A percentile compares a stretch with the other conserved stretches of the same genome.
Evolutionary conservation across 2,113 vertebrate genomes (phyloP).

Genomic region (Coreoperca whiteheadi): DNA sequence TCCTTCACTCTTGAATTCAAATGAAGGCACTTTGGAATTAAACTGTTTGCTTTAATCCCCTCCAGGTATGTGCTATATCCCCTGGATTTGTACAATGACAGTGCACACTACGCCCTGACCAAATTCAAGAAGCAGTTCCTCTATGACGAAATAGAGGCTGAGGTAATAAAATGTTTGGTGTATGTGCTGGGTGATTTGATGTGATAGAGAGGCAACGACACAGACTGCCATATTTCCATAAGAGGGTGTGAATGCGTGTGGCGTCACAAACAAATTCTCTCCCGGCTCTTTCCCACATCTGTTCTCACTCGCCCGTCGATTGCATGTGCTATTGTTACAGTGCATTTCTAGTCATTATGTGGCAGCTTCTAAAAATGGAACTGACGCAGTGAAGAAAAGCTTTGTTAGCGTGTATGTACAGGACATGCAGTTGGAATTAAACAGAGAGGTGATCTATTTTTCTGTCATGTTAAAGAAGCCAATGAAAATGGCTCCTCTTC

Average conservation of each 20-base stretch:
- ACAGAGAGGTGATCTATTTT: background rate
- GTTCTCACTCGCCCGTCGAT: background rate
- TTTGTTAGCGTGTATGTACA: background rate
- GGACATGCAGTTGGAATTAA: background rate
- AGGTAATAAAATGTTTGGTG: slow-evolving; percentile 81
- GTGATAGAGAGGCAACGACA: background rate
- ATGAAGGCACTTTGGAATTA: background rate
- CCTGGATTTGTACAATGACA: slow-evolving; percentile 98
- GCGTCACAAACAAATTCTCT: background rate
- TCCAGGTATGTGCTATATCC: slow-evolving; percentile 96
- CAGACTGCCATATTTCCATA: background rate
- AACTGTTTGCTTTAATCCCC: background rate
- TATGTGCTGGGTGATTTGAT: background rate
- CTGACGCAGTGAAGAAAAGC: background rate
- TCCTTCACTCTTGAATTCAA: background rate
- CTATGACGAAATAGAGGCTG: slow-evolving; percentile 98
- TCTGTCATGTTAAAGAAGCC: background rate
- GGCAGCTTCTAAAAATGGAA: background rate
- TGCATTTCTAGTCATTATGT: background rate
- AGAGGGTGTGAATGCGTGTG: background rate
- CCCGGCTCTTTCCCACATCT: background rate
- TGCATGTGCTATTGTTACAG: background rate
- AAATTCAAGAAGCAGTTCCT: slow-evolving; percentile 99
- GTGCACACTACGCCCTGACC: slow-evolving; percentile 97
- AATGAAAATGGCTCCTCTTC: background rate